phyloP scores from a whole-genome alignment of 2,888 invertebrate species.

The Scaptomyza reducta region DNA sequence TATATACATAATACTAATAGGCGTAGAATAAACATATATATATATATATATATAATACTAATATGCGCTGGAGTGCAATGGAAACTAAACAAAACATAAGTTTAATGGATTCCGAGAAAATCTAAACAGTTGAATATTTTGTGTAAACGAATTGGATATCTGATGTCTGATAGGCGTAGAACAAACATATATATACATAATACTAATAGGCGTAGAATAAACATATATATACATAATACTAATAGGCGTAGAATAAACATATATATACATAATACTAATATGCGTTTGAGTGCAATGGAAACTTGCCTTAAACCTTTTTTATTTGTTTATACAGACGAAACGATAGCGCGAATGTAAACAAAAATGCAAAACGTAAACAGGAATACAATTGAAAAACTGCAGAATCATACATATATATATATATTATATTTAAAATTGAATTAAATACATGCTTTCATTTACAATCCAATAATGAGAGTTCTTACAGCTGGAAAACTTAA shows the following conservation, averaged over 20 bases:
- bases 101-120: too few species aligned
- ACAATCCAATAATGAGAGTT: not conserved
- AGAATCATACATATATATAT: not conserved
- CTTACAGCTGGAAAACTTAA: not conserved
- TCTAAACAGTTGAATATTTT: too few species aligned
- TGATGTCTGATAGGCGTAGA: too few species aligned
- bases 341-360: not conserved
- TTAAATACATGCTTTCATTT: not conserved
- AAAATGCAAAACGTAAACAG: not conserved
- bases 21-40: constrained; percentile 3
- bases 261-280: too few species aligned
- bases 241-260: not conserved
- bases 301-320: not conserved
- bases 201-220: too few species aligned
- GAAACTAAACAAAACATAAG: too few species aligned
- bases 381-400: not conserved
- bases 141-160: too few species aligned
- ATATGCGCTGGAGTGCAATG: not conserved
- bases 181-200: too few species aligned
- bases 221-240: too few species aligned
- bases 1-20: too few species aligned
- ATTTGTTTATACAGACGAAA: not conserved
- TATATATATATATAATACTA: not conserved
- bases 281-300: not conserved
- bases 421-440: not conserved